Base-by-base conservation (phyloP, 2,888 invertebrate genomes). In the Arctia plantaginis region DNA sequence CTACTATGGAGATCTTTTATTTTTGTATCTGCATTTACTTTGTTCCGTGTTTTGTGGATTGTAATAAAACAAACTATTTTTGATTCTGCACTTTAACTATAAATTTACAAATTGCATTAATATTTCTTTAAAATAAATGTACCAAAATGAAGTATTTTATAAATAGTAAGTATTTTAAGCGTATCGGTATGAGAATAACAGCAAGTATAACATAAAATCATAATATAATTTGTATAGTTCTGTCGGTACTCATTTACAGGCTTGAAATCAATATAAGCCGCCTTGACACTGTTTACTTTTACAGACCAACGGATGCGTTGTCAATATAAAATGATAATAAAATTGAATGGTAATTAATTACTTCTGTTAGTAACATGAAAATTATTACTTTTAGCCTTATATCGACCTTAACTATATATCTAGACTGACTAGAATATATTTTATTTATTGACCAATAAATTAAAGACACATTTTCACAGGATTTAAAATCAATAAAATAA, bases 201-300 rank as follows among this genome's bases (percentile, higher is more conserved):
- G 12, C 7, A n/a, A 47, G 51, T 62, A 18, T 15, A 62, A 30
- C 41, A 70, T 6, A 41, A 73, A 82, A 83, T 86, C 86, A 85
- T 84, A 81, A 81, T 88, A 89, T 88, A 86, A 86, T 89, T 89
- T 89, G 87, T 90, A 85, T 87, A 86, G 85, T 82, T 81, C 87
- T 89, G 90, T 90, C 30, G 62, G 18, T 62, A 86, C 91, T 92
- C 90, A 91, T 92, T 30, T 93, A 90, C 89, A 87, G 91, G 89
- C 86, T 90, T 91, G 92, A 92, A 93, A 93, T 93, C 93, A 91
- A 93, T 93, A 92, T 91, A 92, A 90, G 90, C 87, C 87, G 88
- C 93, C 93, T 93, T 93, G 93, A 93, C 93, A 93, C 93, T 93
- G 90, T 93, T 93, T 91, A 89, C 89, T 91, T 92, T 91, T 89